Base-by-base conservation (phyloP, 2,113 vertebrate genomes). In the Myrmophylax atrothorax region DNA sequence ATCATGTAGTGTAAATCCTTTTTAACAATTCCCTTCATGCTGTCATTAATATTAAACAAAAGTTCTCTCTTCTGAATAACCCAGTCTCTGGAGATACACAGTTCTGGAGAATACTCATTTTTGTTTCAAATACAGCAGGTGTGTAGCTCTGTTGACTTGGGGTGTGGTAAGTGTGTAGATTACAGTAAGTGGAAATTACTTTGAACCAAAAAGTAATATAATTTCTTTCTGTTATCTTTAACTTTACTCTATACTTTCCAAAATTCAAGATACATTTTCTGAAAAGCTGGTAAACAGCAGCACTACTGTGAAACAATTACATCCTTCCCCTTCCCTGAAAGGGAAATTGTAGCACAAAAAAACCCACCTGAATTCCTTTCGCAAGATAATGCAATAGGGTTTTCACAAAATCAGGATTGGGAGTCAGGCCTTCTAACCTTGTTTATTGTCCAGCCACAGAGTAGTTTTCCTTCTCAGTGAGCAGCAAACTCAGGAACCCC, bases 81-180 rank as follows among this genome's bases (percentile, higher is more conserved):
- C 14, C 5, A 1, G 40, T 49, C 47, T 84, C 47, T 24, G 9
- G 33, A 72, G 52, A 59, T 14, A 55, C 11, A 42, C 12, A 40
- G 23, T 42, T 75, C 38, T 72, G 26, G 19, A 85, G n/a, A 79
- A 79, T 12, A 52, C 3, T 13, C 15, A 16, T 25, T 84, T 87
- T 78, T 67, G 20, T 38, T 89, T 44, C 66, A 50, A 50, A 69
- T 17, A 63, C 15, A 73, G 53, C 29, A 70, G 33, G 35, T 38
- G 29, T 25, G 59, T 46, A 66, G 46, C 23, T 62, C 46, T 63
- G 7, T 24, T 77, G 47, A 38, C 20, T 15, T 31, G 0, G 1
- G 29, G n/a, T 33, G 28, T 72, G 13, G 5, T 1, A 6, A 1
- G 5, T 31, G 24, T 10, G 3, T 4, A 1, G 24, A 60, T 60